Percentiles rank a stretch among this genome's conserved stretches.
phyloP scores from a whole-genome alignment of 1,140 invertebrate species.

The Thaumetopoea pityocampa region DNA sequence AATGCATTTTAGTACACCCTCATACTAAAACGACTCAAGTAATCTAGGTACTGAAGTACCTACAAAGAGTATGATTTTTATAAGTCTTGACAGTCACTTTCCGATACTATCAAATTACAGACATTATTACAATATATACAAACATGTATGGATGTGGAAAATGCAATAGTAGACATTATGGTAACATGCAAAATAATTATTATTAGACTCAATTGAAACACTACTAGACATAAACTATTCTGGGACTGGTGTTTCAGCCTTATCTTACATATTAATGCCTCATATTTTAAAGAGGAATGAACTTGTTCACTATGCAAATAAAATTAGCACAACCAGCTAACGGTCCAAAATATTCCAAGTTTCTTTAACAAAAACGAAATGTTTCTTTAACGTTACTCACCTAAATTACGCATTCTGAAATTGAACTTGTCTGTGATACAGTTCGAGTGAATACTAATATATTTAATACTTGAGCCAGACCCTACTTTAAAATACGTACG shows the following conservation, averaged over 20 bases:
- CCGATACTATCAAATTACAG: no score
- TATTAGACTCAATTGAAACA: conserved; percentile 20
- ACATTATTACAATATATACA: no score
- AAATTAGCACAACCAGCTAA: conserved; percentile 29
- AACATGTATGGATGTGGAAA: no score
- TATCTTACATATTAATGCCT: conserved; percentile 33
- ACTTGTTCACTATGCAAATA: conserved; percentile 46
- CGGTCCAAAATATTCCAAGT: conserved; percentile 29
- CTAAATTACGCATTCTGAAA: conserved; percentile 13
- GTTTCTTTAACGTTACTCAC: conserved; percentile 15
- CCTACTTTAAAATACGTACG: conserved; percentile 35
- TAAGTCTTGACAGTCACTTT: conserved; percentile 21
- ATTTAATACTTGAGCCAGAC: conserved; percentile 28
- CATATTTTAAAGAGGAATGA: conserved; percentile 36
- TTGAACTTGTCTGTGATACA: conserved; percentile 13
- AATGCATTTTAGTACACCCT: conserved; percentile 71
- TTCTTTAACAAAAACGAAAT: conserved; percentile 24
- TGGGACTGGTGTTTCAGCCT: conserved; percentile 26
- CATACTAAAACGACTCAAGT: conserved; percentile 58
- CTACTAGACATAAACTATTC: conserved; percentile 24
- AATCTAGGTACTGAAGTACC: conserved; percentile 26
- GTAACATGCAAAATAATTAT: conserved; percentile 1
- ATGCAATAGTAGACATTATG: not conserved
- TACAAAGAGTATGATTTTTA: conserved; percentile 2
- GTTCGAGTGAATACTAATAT: conserved; percentile 17